These are phyloP conservation scores for Patella ulyssiponensis DNA, from an alignment of 2,888 invertebrate genomes.

Conservation along the genomic window DNA sequence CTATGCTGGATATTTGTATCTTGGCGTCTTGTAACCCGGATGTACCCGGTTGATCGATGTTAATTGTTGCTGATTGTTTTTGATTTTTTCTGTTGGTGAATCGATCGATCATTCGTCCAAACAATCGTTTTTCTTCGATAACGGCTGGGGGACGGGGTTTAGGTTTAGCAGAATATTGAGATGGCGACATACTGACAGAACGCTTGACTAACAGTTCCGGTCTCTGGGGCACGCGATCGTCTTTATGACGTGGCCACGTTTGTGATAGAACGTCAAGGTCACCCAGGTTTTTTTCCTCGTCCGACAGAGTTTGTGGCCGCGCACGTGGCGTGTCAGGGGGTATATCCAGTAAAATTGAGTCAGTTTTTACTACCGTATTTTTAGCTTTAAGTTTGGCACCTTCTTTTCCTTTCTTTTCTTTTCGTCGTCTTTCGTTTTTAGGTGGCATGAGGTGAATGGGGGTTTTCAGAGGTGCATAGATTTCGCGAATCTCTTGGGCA, in stretches of 20 bases:
- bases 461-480: background rate
- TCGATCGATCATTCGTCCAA: background rate
- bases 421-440: background rate
- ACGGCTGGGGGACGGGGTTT: background rate
- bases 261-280: background rate
- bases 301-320: background rate
- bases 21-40: background rate
- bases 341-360: background rate
- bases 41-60: constrained; percentile 5
- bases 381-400: background rate
- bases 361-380: background rate
- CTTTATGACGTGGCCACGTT: constrained; percentile 6
- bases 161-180: background rate
- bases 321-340: background rate
- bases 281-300: background rate
- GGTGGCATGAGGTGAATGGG: background rate
- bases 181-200: background rate
- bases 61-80: background rate
- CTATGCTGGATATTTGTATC: background rate
- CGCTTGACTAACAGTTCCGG: background rate
- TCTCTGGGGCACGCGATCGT: background rate
- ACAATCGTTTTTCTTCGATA: background rate
- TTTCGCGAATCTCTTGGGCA: constrained; percentile 20
- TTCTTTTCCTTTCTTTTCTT: background rate
- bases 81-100: constrained; percentile 5